Evolutionary conservation across 2,888 invertebrate species (phyloP).

Genomic region (Drosophila aldrichi): DNA sequence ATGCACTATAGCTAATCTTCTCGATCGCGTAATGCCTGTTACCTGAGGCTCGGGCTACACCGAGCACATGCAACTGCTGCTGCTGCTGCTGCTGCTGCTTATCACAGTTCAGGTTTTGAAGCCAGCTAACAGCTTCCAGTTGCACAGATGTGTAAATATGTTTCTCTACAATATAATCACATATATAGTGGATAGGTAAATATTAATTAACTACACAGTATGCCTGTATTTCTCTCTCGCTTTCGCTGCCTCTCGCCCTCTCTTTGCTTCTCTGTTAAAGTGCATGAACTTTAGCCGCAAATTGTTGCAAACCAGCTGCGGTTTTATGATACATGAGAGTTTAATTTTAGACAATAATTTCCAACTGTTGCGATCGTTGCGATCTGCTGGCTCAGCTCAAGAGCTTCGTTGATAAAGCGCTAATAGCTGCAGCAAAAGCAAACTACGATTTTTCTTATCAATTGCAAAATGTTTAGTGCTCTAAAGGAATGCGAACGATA

Average conservation of each 20-base stretch:
- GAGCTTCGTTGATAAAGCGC: conserved; percentile 15
- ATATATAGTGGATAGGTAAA: conserved; percentile 29
- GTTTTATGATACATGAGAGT: conserved; percentile 27
- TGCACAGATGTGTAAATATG: conserved; percentile 13
- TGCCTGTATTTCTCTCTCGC: conserved; percentile 7
- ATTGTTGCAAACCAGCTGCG: conserved; percentile 15
- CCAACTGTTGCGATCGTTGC: conserved; percentile 12
- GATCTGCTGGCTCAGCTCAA: conserved; percentile 34
- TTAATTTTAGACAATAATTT: conserved; percentile 22
- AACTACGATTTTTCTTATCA: conserved; percentile 42
- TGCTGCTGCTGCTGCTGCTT: conserved; percentile 11
- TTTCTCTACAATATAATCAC: background rate
- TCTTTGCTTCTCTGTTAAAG: background rate
- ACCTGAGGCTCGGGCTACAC: background rate
- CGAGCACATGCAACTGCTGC: conserved; percentile 1
- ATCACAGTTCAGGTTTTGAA: conserved; percentile 33
- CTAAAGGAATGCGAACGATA: conserved; percentile 38
- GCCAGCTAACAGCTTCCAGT: conserved; percentile 22
- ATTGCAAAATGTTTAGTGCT: conserved; percentile 37
- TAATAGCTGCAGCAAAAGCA: conserved; percentile 6
- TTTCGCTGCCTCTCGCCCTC: conserved; percentile 8
- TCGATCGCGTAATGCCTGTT: conserved; percentile 24
- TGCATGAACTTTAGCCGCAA: conserved; percentile 61
- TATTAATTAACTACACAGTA: conserved; percentile 41
- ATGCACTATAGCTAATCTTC: conserved; percentile 21